Evolutionary conservation across 2,797 vertebrate genomes (phyloP), one percentile per base, ranked within the genome.

Genomic region (Coilia nasus): DNA sequence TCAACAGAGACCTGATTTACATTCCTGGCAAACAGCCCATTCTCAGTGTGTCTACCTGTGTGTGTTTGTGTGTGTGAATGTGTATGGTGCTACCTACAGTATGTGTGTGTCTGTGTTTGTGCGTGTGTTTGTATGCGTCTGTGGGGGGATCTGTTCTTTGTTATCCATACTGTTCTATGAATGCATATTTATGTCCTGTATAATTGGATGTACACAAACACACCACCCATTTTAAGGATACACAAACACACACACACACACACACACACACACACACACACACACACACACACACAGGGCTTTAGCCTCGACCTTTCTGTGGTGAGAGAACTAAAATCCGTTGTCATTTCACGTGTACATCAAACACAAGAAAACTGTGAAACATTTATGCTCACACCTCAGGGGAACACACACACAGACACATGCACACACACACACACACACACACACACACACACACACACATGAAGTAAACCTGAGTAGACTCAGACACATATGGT

Each of bases 371-470:
- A 60, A n/a, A 25, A 2, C n/a, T 10, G 60, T 64, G 11, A 64
- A 64, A 64, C 3, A 64, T 64, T 64, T 10, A 64, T 64, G 60
- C 23, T 5, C 59, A 25, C 60, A 64, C 23, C n/a, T 64, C n/a
- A 64, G 25, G 60, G 60, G 25, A n/a, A 64, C 64, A 67, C 62
- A 67, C 64, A 28, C 23, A 25, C 60, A 64, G 17, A 59, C 12
- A 59, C 57, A 59, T 19, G 21, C 57, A 59, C 60, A 64, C 60
- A 64, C 60, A 64, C 60, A 64, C 23, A 64, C 60, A 64, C 60
- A 25, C 60, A 25, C 60, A 64, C 60, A 64, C 60, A 31, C 23
- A 67, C 62, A 31, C 14, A 35, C 25, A 71, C 14, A 17, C 64
- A 67, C 23, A 67, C 59, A 62, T 67, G 7, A 67, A 67, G 23